A percentile compares a stretch with the other conserved stretches of the same genome.
phyloP scores from a whole-genome alignment of 2,113 vertebrate genomes.

The Pampusana beccarii region DNA sequence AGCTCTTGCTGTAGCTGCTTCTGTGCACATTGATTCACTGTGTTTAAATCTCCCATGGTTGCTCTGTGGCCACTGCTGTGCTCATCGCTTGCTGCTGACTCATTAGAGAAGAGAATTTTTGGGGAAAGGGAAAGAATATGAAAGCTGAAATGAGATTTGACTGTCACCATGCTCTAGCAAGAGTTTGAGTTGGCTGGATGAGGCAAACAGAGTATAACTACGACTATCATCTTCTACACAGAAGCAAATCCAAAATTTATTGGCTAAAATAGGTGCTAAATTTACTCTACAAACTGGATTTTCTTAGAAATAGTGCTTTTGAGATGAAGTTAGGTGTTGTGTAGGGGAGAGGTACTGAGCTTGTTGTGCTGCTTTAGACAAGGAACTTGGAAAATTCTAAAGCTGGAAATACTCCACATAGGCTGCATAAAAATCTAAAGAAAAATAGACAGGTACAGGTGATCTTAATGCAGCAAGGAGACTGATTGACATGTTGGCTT shows the following conservation, averaged over 20 bases:
- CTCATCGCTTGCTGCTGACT: too few species aligned
- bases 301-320: neutral
- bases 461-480: neutral
- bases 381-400: neutral
- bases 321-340: neutral
- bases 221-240: neutral
- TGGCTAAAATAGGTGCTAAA: neutral
- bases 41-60: too few species aligned
- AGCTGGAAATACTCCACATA: neutral
- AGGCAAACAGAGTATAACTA: neutral
- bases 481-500: neutral
- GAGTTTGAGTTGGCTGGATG: neutral
- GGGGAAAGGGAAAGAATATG: neutral
- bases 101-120: neutral
- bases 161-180: neutral
- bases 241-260: neutral
- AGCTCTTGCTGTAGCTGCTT: too few species aligned
- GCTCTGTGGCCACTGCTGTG: too few species aligned
- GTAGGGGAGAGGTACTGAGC: fast-evolving
- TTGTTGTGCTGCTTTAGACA: neutral
- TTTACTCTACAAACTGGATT: neutral
- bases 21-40: too few species aligned
- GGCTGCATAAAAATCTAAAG: neutral
- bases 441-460: neutral
- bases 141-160: neutral